These are phyloP conservation scores for Oxyscelio sp. DNA, from an alignment of 2,888 invertebrate species.

Conservation along the genomic window DNA sequence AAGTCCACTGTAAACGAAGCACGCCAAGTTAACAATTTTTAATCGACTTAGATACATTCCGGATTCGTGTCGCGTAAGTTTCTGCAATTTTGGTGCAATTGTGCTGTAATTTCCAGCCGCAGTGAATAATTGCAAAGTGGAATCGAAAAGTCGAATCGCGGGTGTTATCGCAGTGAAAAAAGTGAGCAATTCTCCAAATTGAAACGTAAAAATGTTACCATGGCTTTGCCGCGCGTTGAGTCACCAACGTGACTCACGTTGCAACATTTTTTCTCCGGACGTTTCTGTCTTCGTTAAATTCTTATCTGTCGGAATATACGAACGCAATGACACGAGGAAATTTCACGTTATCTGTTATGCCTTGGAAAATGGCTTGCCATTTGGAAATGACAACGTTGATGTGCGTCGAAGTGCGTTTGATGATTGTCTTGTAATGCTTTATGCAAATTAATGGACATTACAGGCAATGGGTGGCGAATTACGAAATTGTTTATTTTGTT, in stretches of 20 bases:
- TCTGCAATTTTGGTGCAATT: too few species aligned
- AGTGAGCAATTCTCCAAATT: slow-evolving; percentile 23
- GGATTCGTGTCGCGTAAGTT: slow-evolving; percentile 10
- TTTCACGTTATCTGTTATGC: not conserved
- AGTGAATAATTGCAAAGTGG: slow-evolving; percentile 5
- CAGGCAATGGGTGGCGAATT: too few species aligned
- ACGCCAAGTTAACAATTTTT: slow-evolving; percentile 51
- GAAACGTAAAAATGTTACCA: not conserved
- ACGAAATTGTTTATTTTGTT: too few species aligned
- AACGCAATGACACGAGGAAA: slow-evolving; percentile 1
- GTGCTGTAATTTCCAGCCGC: too few species aligned
- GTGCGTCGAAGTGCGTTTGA: too few species aligned
- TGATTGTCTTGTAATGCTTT: too few species aligned
- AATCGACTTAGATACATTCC: slow-evolving; percentile 43
- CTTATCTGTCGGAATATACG: slow-evolving; percentile 30
- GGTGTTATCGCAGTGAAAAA: not conserved
- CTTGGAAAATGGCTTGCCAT: not conserved
- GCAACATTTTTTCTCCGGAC: slow-evolving; percentile 11
- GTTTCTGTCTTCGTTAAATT: slow-evolving; percentile 33
- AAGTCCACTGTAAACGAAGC: slow-evolving; percentile 37
- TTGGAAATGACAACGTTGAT: not conserved
- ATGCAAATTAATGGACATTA: too few species aligned
- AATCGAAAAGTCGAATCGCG: not conserved
- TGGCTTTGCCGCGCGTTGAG: slow-evolving; percentile 2
- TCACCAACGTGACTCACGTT: slow-evolving; percentile 30